Evolutionary conservation across 1,140 invertebrate species (phyloP), one percentile per base, ranked within the genome.

Genomic region (Bombus confusus): DNA sequence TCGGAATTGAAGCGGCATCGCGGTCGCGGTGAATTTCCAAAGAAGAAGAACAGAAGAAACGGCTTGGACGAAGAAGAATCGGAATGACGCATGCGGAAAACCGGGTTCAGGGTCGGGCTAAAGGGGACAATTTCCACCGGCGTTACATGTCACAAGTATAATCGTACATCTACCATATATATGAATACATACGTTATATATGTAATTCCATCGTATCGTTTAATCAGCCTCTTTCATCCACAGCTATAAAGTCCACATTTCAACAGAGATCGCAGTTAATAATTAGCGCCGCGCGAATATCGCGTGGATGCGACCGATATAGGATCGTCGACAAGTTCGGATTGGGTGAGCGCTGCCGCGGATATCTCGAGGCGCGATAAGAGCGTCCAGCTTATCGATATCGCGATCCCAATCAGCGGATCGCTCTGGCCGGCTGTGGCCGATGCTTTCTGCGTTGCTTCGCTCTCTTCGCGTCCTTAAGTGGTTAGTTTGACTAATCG

Each of bases 171-270:
- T 77, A 71, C 57, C n/a, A 34, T 75, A 34, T 74, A 81, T 81
- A 71, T 57, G 57, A 59, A 43, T 87, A n/a, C 82, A n/a, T 81
- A 39, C 84, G 64, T 59, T 59, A 25, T 87, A 85, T 52, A 69
- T 75, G 69, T 86, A 83, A 86, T 52, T 85, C 64, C 75, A 57
- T 76, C 84, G 80, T 90, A 83, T 90, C 86, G 68, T 89, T 88
- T 90, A 88, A 92, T 92, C 88, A 92, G 92, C 91, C 91, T 91
- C 86, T 92, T 89, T 87, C 43, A 87, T 87, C 85, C 85, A 86
- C 84, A 87, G 72, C 90, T 88, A 88, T 88, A 87, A 88, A 90
- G 88, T 78, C 88, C 80, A 69, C 37, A 66, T 86, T 64, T 64
- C 34, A 82, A 82, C 75, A 52, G 77, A 62, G 77, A 79, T 81